phyloP scores from a whole-genome alignment of 2,797 vertebrate species.

The Neomorphus geoffroyi region DNA sequence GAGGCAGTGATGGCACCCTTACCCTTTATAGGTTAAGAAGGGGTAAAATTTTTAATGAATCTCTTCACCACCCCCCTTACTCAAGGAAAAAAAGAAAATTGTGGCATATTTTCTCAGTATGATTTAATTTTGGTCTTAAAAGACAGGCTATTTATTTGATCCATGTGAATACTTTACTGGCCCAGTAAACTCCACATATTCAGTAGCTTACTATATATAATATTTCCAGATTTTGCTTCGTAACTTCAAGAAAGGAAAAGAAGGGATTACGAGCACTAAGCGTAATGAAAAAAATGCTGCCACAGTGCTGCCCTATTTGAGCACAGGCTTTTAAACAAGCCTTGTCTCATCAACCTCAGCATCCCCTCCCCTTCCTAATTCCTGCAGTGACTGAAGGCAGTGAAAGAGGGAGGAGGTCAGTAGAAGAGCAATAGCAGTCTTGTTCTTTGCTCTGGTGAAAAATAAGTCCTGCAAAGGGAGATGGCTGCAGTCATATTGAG shows the following conservation, averaged over 20 bases:
- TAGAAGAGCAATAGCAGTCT: not conserved
- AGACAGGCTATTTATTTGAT: not conserved
- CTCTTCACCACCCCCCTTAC: not conserved
- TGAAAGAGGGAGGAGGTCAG: not conserved
- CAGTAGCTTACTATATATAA: not conserved
- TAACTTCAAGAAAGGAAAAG: not conserved
- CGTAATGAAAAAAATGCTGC: not conserved
- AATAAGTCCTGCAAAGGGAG: not conserved
- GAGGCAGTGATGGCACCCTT: not conserved
- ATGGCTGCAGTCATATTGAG: not conserved
- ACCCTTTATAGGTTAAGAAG: not conserved
- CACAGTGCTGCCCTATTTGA: not conserved
- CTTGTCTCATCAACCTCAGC: not conserved
- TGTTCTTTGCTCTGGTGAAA: not conserved
- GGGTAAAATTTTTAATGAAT: not conserved
- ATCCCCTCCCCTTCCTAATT: not conserved
- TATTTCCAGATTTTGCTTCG: not conserved
- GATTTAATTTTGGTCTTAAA: constrained; percentile 21
- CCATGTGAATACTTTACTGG: not conserved
- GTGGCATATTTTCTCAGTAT: not conserved
- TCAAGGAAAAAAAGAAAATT: not conserved
- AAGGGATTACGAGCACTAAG: not conserved
- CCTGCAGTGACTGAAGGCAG: not conserved
- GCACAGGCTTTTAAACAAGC: not conserved
- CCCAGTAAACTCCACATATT: not conserved